These are phyloP conservation scores for Balanococcus diminutus DNA, from an alignment of 2,888 invertebrate genomes.

Conservation along the genomic window DNA sequence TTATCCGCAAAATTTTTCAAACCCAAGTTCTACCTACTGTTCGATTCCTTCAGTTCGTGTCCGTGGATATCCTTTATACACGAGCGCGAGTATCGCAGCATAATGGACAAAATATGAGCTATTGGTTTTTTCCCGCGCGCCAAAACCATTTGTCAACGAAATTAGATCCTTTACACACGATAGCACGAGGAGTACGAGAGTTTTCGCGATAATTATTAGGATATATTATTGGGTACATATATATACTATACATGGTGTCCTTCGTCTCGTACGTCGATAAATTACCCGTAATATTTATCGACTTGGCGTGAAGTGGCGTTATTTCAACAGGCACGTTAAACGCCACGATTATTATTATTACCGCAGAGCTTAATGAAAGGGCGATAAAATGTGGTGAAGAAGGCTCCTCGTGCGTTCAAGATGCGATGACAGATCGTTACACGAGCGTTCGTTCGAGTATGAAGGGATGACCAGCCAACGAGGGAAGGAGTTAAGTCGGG, in stretches of 20 bases:
- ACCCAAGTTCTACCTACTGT: not conserved
- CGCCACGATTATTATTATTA: not conserved
- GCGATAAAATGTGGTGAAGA: not conserved
- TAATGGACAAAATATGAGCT: constrained; percentile 16
- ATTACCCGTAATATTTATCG: not conserved
- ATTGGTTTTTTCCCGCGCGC: not conserved
- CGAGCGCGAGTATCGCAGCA: not conserved
- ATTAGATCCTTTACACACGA: not conserved
- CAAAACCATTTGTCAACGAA: constrained; percentile 19
- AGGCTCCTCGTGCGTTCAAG: not conserved
- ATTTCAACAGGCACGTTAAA: not conserved
- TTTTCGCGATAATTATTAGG: not conserved
- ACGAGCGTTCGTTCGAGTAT: not conserved
- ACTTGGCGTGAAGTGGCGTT: not conserved
- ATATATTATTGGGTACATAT: not conserved
- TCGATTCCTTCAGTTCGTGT: not conserved
- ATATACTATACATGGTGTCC: not conserved
- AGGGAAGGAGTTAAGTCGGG: not conserved
- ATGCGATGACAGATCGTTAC: not conserved
- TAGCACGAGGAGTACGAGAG: not conserved
- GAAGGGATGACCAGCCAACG: not conserved
- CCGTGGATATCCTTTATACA: not conserved
- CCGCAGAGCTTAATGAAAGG: not conserved
- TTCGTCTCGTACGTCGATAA: not conserved
- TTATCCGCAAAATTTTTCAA: not conserved